Evolutionary conservation across 2,797 vertebrate species (phyloP).

Genomic region (Brachymystax lenok): DNA sequence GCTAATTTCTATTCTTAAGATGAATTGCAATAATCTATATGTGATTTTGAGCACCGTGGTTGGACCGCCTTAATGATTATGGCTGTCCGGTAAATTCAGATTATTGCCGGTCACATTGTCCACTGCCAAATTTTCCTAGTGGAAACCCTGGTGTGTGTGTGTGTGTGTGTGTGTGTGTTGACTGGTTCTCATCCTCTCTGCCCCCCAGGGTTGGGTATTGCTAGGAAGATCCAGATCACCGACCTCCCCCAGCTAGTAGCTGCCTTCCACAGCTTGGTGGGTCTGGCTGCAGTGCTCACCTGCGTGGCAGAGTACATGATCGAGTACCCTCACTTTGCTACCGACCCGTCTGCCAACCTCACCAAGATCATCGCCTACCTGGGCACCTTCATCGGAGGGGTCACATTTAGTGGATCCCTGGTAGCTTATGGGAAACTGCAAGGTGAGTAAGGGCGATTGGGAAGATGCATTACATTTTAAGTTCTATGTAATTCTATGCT

Average conservation of each 20-base stretch:
- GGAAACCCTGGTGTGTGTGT: constrained; percentile 26
- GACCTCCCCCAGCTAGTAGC: constrained; percentile 83
- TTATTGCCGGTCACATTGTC: too few relatives aligned
- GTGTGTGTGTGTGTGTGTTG: constrained; percentile 11
- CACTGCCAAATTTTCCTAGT: constrained; percentile 61
- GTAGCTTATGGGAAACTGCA: constrained; percentile 79
- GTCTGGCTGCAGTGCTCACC: constrained; percentile 77
- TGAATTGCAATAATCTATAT: too few relatives aligned
- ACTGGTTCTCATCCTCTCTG: not conserved
- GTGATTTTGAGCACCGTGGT: too few relatives aligned
- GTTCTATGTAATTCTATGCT: not conserved
- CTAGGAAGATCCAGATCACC: constrained; percentile 83
- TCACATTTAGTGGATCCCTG: constrained; percentile 81
- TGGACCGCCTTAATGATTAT: too few relatives aligned
- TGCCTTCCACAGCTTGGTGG: constrained; percentile 84
- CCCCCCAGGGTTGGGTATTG: constrained; percentile 74
- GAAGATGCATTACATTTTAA: not conserved
- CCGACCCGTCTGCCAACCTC: constrained; percentile 75
- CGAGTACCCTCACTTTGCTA: constrained; percentile 80
- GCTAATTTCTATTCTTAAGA: too few relatives aligned
- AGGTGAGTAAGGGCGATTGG: constrained; percentile 49
- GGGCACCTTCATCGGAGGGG: constrained; percentile 76
- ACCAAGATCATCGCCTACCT: constrained; percentile 78
- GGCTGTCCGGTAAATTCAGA: too few relatives aligned
- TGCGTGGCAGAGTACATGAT: constrained; percentile 77